These are phyloP conservation scores for Psilopsiagon aymara DNA, from an alignment of 2,113 vertebrate species.

Conservation along the genomic window DNA sequence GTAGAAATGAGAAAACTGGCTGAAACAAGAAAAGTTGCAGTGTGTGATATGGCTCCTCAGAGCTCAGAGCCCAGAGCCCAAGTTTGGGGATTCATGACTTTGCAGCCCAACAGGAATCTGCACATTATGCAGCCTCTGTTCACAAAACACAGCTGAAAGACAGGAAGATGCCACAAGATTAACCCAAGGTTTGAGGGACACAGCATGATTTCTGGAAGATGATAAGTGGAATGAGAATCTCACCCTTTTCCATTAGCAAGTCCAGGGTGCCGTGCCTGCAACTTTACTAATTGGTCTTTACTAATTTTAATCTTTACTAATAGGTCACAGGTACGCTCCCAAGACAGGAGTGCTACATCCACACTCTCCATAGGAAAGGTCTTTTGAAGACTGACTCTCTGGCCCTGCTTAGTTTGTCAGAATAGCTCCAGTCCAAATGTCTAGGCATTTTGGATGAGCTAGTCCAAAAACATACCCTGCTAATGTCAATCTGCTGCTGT, in stretches of 20 bases:
- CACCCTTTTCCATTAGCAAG: rapidly evolving
- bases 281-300: neutral
- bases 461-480: neutral
- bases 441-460: neutral
- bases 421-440: neutral
- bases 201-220: neutral
- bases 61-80: neutral
- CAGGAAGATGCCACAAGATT: neutral
- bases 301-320: no score
- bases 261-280: neutral
- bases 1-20: neutral
- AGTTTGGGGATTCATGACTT: rapidly evolving
- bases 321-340: neutral
- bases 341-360: neutral
- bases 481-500: neutral
- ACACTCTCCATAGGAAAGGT: neutral
- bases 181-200: neutral
- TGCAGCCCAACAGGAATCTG: neutral
- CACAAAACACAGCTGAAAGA: neutral
- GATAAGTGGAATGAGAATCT: neutral
- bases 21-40: neutral
- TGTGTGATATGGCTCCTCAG: neutral
- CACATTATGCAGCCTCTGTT: neutral
- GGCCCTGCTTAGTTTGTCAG: neutral
- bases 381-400: neutral